Base-by-base conservation (phyloP, 2,888 invertebrate genomes). In the Cephus nigrinus region DNA sequence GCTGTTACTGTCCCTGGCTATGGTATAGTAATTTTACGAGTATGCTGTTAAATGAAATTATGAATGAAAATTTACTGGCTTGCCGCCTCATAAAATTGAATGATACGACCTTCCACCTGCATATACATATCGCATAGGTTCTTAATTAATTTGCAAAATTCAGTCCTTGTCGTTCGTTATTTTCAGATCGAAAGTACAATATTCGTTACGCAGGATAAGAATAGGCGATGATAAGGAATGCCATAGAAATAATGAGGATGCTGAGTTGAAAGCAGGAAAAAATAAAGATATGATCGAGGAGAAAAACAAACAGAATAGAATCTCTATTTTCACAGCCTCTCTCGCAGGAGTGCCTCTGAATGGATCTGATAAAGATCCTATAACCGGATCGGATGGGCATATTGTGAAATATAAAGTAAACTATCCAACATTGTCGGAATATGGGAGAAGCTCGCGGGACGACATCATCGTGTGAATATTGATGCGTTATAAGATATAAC, bases 391-490 rank as follows among this genome's bases (percentile, higher is more conserved):
- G 82, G 83, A 84, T 86, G 85, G 82, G 80, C 77, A 73, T 81
- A 86, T 85, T 84, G 85, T 78, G 88, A 88, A 88, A 87, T 87
- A 87, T 86, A 88, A 88, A 88, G 85, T 87, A 86, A 88, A 87
- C 86, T 84, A 83, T 81, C 84, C 77, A 82, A 82, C 85, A 83
- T 85, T 84, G 85, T 85, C 83, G 84, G 83, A 84, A 84, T 85
- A 83, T 83, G 81, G 76, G 79, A 79, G 78, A 75, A 78, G 79
- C 69, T 34, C 75, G 69, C 76, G 68, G 74, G 74, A 78, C 75
- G 34, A 75, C 84, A 79, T 85, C 85, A 79, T 80, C 80, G 73
- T 79, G 80, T 85, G 87, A 87, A 88, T 87, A 87, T 87, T 85
- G 85, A 88, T 85, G 85, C 80, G 69, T 30, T 76, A 75, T 78